Evolutionary conservation across 2,888 invertebrate species (phyloP).

Genomic region (Lobophora halterata): DNA sequence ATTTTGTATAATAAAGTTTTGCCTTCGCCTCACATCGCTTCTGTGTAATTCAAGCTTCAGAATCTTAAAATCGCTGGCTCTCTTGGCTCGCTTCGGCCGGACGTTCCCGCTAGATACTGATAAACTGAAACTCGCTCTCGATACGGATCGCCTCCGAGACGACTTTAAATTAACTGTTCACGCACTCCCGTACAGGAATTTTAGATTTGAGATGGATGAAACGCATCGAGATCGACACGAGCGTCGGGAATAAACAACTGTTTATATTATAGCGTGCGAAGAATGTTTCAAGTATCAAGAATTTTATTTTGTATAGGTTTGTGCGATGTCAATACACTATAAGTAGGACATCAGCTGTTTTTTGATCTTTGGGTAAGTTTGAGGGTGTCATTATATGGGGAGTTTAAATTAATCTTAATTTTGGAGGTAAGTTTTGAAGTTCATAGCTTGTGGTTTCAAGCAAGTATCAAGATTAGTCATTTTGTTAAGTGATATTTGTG

Average conservation of each 20-base stretch:
- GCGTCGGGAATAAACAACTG: constrained; percentile 40
- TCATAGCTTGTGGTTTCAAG: too few relatives aligned
- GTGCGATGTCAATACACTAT: too few relatives aligned
- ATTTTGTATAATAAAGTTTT: too few relatives aligned
- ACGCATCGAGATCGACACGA: constrained; percentile 44
- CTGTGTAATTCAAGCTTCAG: too few relatives aligned
- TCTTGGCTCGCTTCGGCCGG: constrained; percentile 43
- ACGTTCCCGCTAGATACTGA: constrained; percentile 77
- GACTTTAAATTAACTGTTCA: constrained; percentile 77
- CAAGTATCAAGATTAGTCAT: too few relatives aligned
- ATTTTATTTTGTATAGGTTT: neutral
- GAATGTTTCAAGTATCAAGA: constrained; percentile 1
- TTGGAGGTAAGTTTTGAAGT: too few relatives aligned
- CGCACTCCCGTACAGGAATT: constrained; percentile 73
- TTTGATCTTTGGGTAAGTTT: too few relatives aligned
- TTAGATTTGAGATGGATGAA: constrained; percentile 74
- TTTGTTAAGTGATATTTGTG: too few relatives aligned
- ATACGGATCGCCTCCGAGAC: constrained; percentile 67
- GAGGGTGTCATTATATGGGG: too few relatives aligned
- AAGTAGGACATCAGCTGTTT: too few relatives aligned
- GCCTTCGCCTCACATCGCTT: too few relatives aligned
- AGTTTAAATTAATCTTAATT: too few relatives aligned
- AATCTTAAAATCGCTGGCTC: constrained; percentile 25
- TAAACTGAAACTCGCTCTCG: constrained; percentile 74
- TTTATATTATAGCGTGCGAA: constrained; percentile 28